Conservation (phyloP, 1,140 invertebrate species). For the Apis florea region DNA sequence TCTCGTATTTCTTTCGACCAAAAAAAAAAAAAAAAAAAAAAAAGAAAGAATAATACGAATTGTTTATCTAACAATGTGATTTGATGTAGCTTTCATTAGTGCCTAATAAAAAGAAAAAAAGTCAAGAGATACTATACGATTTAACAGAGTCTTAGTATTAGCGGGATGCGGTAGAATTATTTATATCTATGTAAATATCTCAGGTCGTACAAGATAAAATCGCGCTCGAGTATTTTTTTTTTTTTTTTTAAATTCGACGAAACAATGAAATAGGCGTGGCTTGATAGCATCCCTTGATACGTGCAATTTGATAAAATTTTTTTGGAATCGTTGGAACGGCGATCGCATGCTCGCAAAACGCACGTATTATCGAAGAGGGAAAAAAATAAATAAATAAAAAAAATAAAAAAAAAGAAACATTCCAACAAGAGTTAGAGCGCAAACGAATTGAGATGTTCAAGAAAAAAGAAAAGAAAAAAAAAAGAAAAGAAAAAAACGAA, state of each 20-base stretch:
- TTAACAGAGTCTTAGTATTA: constrained; percentile 14
- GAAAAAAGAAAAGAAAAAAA: too few species aligned
- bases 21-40: background rate
- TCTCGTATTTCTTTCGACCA: constrained; percentile 5
- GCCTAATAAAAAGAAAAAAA: background rate
- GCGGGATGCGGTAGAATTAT: background rate
- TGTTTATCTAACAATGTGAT: constrained; percentile 1
- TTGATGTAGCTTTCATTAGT: constrained; percentile 3
- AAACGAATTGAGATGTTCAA: background rate
- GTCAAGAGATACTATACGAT: background rate
- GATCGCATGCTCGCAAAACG: background rate
- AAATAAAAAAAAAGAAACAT: constrained; percentile 26
- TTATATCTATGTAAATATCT: background rate
- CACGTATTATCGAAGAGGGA: background rate
- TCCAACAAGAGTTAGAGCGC: constrained; percentile 2
- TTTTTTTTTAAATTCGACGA: too few species aligned
- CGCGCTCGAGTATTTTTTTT: too few species aligned
- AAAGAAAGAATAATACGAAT: background rate
- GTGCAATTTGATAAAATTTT: too few species aligned
- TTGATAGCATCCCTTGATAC: too few species aligned
- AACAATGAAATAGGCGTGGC: too few species aligned
- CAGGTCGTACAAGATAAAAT: background rate
- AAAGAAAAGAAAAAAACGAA: too few species aligned
- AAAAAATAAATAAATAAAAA: background rate
- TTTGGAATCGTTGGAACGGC: background rate